These are phyloP conservation scores for Lutraria rhynchaena DNA, from an alignment of 1,140 invertebrate species.

Conservation along the genomic window DNA sequence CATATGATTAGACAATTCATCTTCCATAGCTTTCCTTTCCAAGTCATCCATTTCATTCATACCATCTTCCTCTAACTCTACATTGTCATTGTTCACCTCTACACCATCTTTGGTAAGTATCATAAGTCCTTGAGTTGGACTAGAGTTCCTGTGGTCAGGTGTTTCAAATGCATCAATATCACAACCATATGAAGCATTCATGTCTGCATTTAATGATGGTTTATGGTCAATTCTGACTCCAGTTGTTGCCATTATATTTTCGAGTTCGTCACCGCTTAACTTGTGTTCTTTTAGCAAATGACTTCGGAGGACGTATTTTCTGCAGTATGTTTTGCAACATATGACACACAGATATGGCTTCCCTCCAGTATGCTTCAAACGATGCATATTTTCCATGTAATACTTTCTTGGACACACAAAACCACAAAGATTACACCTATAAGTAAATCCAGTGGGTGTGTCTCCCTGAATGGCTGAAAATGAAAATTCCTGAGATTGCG, in stretches of 20 bases:
- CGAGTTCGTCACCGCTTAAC: slow-evolving; percentile 9
- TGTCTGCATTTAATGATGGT: no score
- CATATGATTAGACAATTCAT: no score
- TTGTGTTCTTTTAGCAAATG: slow-evolving; percentile 26
- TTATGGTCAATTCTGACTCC: background rate
- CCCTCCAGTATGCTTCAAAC: slow-evolving; percentile 1
- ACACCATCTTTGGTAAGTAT: no score
- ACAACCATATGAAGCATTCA: no score
- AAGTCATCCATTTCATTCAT: no score
- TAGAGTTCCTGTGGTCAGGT: no score
- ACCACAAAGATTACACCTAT: slow-evolving; percentile 38
- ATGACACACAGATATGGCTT: slow-evolving; percentile 37
- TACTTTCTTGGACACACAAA: slow-evolving; percentile 34
- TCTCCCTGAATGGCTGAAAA: background rate
- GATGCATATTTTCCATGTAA: slow-evolving; percentile 22
- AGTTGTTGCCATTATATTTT: slow-evolving; percentile 4
- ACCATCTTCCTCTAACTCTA: no score
- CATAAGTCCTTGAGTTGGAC: no score
- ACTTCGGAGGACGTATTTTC: slow-evolving; percentile 14
- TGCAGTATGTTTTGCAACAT: slow-evolving; percentile 7
- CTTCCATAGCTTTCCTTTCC: no score
- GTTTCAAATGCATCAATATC: no score
- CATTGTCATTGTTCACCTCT: no score
- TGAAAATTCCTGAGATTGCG: background rate
- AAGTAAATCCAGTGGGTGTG: background rate